Percentiles rank a stretch among this genome's conserved stretches.
Conservation (phyloP, 2,797 vertebrate genomes). For the Potorous gilbertii region DNA sequence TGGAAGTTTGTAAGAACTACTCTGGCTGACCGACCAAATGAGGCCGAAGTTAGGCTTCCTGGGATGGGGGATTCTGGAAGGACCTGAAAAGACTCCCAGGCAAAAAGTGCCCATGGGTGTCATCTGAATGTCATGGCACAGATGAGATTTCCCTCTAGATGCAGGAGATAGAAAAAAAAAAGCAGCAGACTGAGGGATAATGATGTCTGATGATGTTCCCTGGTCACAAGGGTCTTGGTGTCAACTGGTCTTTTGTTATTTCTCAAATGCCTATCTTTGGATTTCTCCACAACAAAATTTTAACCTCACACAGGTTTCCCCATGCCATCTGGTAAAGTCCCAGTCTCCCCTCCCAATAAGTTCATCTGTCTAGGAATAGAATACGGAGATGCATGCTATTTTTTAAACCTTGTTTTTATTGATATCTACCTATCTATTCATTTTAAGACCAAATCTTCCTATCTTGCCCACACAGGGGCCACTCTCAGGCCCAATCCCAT, state of each 20-base stretch:
- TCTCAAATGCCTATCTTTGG: background rate
- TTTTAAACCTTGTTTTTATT: slow-evolving; percentile 20
- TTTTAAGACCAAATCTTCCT: background rate
- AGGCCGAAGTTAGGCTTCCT: background rate
- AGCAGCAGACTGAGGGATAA: background rate
- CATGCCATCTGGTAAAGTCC: background rate
- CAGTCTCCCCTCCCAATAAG: background rate
- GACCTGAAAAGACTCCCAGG: background rate
- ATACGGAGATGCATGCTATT: background rate
- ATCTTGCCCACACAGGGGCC: background rate
- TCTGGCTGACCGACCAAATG: background rate
- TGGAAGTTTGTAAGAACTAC: background rate
- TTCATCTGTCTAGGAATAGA: background rate
- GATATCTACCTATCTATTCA: background rate
- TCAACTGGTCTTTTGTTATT: background rate
- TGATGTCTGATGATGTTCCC: background rate
- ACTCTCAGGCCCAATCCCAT: background rate
- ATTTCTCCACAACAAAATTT: slow-evolving; percentile 10
- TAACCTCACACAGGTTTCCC: background rate
- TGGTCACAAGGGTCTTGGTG: background rate
- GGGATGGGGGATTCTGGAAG: background rate
- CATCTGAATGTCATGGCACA: background rate
- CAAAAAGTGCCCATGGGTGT: background rate
- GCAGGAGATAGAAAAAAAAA: background rate
- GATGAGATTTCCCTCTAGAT: background rate